Conservation (phyloP, 2,113 vertebrate species). For the Centropus bengalensis region DNA sequence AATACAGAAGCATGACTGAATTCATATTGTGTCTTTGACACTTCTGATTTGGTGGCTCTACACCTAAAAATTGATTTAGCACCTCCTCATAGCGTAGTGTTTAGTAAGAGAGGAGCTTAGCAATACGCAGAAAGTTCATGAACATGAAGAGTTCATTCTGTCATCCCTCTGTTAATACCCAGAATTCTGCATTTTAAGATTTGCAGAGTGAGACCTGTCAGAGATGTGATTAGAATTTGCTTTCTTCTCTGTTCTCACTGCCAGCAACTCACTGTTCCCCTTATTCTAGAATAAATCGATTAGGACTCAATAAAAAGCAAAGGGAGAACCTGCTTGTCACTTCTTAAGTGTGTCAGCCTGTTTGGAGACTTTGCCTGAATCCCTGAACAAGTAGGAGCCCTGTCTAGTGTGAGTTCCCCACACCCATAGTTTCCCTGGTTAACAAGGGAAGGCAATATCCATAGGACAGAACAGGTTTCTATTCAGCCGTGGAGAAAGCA, state of each 20-base stretch:
- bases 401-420: neutral
- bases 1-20: neutral
- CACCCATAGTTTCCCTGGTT: neutral
- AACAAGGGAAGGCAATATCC: conserved; percentile 44
- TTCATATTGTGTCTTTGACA: fast-evolving
- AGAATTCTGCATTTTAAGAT: neutral
- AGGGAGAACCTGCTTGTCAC: conserved; percentile 20
- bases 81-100: fast-evolving
- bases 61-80: neutral
- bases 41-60: neutral
- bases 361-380: conserved; percentile 41
- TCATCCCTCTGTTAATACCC: neutral
- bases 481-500: conserved; percentile 77
- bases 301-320: conserved; percentile 19
- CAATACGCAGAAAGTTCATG: neutral
- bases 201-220: conserved; percentile 19
- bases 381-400: conserved; percentile 43
- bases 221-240: conserved; percentile 9
- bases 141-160: neutral
- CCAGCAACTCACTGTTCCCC: neutral
- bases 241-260: neutral
- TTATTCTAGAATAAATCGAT: conserved; percentile 18
- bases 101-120: neutral
- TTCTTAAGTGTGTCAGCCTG: conserved; percentile 53
- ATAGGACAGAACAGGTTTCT: conserved; percentile 63